Evolutionary conservation across 1,140 invertebrate genomes (phyloP), one percentile per base, ranked within the genome.

Genomic region (Odontomachus brunneus): DNA sequence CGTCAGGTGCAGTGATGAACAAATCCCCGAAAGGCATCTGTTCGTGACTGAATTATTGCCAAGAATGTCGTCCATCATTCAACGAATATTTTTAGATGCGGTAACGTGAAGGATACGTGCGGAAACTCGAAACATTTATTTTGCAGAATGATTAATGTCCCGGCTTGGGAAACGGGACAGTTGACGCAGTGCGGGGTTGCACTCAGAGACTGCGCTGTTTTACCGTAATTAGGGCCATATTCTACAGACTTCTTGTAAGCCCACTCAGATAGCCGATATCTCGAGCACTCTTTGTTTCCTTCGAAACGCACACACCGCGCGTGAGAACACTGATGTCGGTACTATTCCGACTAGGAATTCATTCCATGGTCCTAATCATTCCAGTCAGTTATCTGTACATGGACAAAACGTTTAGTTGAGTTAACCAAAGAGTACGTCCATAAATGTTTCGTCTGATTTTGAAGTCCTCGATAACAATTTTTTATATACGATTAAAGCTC

Each of bases 161-260:
- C 82, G 76, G 88, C 87, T 73, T 80, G 80, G 81, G 59, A 87
- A 90, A 84, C 75, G 82, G 89, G 83, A 89, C 89, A 84, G 91
- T 89, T 91, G 90, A 91, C 90, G 89, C 90, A 90, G 88, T 89
- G 90, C 90, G 88, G 88, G 84, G 86, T 4, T 78, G 86, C 72
- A 88, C 88, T 92, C 86, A 86, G 88, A 89, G 84, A 89, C 89
- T 88, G 87, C 84, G 85, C 87, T 91, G 92, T 93, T 93, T 93
- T 92, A 91, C 90, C 67, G 92, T 92, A 93, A 93, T 93, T 93
- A 93, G 89, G 89, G 88, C 88, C 89, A 91, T 91, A 91, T 90
- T 91, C 90, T 91, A 91, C 81, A 90, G 83, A 84, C 88, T 92
- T 92, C 92, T 83, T 75, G 53, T 26, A 49, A 51, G 66, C 24